Base-by-base conservation (phyloP, 2,888 invertebrate species). In the Drosophila anceps region DNA sequence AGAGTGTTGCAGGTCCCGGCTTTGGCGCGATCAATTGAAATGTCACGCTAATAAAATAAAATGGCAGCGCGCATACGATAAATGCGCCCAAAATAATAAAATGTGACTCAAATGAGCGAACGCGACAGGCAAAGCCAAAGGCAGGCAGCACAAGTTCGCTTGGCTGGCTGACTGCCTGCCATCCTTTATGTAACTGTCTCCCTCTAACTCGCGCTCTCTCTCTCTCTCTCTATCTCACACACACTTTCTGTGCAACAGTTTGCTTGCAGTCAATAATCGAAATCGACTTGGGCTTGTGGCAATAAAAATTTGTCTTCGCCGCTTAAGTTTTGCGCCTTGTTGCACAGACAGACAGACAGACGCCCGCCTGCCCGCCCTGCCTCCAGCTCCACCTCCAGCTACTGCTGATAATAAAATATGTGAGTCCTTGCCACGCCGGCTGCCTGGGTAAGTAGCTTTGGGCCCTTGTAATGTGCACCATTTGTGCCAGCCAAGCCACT, bases 11-110 rank as follows among this genome's bases (percentile, higher is more conserved):
- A 4, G 7, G 35, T 4, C 15, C 5, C 43, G 18, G 9, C 29
- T 18, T 13, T 13, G 27, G 35, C 12, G 20, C 80, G 74, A 90
- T 80, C 90, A 86, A 87, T 90, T 86, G 80, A 90, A 80, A 77
- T 88, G 88, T 77, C 88, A 79, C 69, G 82, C 79, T 88, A 90
- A 90, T 88, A 90, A 87, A 90, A 87, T 88, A 82, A 90, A 90
- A 86, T 77, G 86, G 68, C 80, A 80, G 69, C 79, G 55, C 76
- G 76, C 77, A 74, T 61, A 88, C 87, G 90, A 87, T 86, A 90
- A 88, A 90, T 87, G 90, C 84, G 74, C 78, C 73, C 73, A 83
- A 77, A 90, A 84, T 88, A 90, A 86, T 90, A 88, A 87, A 87
- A 87, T 90, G 89, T 90, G 82, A 77, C 89, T 77, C 77, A 90